Conservation (phyloP, 2,888 invertebrate genomes). For the Acrobasis repandana region DNA sequence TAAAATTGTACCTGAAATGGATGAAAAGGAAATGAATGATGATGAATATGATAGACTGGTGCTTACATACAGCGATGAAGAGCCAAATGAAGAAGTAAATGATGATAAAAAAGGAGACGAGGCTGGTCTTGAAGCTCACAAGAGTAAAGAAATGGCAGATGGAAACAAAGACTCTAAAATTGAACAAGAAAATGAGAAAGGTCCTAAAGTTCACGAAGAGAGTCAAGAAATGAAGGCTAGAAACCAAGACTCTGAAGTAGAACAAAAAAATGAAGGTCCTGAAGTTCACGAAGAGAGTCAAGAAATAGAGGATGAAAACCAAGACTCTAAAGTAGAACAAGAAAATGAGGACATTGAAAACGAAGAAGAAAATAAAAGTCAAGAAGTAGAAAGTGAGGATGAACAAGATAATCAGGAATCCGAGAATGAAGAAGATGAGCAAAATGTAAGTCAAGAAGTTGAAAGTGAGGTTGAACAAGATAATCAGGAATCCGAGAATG, state of each 20-base stretch:
- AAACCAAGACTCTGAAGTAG: background rate
- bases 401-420: background rate
- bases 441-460: background rate
- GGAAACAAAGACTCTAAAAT: conserved; percentile 18
- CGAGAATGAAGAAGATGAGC: conserved; percentile 5
- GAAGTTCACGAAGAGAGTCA: too few relatives aligned
- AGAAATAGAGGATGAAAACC: background rate
- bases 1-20: background rate
- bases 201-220: too few relatives aligned
- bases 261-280: too few relatives aligned
- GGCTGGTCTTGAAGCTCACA: too few relatives aligned
- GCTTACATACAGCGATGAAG: too few relatives aligned
- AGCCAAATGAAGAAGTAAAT: background rate
- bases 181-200: background rate
- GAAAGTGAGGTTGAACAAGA: conserved; percentile 18
- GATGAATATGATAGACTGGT: too few relatives aligned
- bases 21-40: too few relatives aligned
- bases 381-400: background rate
- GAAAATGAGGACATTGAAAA: conserved; percentile 24
- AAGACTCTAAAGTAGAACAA: conserved; percentile 23
- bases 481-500: conserved; percentile 23
- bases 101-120: conserved; percentile 11
- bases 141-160: background rate
- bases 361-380: conserved; percentile 22
- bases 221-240: too few relatives aligned